Conservation (phyloP, 2,888 invertebrate species). For the Thymelicus acteon region DNA sequence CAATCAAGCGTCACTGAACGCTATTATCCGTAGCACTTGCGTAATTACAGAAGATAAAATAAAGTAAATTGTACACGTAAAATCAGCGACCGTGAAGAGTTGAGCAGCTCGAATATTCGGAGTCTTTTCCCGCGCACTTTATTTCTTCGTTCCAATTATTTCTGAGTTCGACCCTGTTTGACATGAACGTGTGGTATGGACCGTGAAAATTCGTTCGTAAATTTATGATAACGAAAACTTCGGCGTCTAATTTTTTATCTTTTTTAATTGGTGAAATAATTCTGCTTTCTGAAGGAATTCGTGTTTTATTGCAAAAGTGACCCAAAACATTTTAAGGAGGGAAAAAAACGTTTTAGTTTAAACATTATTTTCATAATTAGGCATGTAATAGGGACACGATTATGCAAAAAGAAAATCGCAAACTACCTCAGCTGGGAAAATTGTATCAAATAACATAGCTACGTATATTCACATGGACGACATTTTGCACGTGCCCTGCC, state of each 20-base stretch:
- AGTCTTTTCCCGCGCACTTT: conserved; percentile 22
- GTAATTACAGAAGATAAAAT: conserved; percentile 8
- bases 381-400: no score
- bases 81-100: conserved; percentile 24
- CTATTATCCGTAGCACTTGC: not conserved
- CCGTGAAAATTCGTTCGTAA: conserved; percentile 27
- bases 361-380: no score
- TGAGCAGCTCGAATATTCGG: conserved; percentile 7
- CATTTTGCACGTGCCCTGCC: no score
- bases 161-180: conserved; percentile 39
- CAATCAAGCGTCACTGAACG: not conserved
- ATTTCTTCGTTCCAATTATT: conserved; percentile 40
- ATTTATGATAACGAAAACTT: conserved; percentile 28
- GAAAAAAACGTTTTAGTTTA: no score
- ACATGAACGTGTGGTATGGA: conserved; percentile 35
- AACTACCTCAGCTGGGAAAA: no score
- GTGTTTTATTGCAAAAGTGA: no score
- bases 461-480: no score
- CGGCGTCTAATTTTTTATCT: not conserved
- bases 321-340: no score
- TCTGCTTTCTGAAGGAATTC: not conserved
- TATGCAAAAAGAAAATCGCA: no score
- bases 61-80: conserved; percentile 23
- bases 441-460: no score
- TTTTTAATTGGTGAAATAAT: not conserved